Base-by-base conservation (phyloP, 2,888 invertebrate species). In the Lithosia quadra region DNA sequence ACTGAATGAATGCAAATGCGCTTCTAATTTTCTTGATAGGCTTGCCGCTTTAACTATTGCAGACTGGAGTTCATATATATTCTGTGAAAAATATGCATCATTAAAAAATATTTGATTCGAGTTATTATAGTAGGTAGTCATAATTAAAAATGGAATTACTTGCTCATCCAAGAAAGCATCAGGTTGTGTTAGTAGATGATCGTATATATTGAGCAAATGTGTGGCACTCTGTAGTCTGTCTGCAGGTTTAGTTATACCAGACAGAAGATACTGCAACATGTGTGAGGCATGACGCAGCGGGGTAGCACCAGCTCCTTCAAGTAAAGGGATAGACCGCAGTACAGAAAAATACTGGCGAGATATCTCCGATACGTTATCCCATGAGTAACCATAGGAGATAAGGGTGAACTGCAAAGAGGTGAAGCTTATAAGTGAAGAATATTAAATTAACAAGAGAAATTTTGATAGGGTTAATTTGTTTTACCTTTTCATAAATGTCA, bases 141-240 rank as follows among this genome's bases (percentile, higher is more conserved):
- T 21, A 5, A 55, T 10, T 55, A 22, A 5, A n/a, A 10, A 22
- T n/a, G 18, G 1, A 58, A 22, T 39, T 57, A 98, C 98, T 96
- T 97, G 96, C 90, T 97, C 96, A 91, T 96, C 97, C 72, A 97
- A 95, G 78, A 98, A 95, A 13, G 97, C 96, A 81, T 96, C 95
- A 43, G 96, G 95, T 79, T 94, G 90, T 71, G 88, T 91, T 60
- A 95, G 74, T 56, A 95, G 78, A 9, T 86, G 88, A 53, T 94
- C 92, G 65, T 87, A 94, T 55, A 94, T 96, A 81, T 95, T 96
- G 77, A 97, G 91, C 63, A 98, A 95, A 78, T 96, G 95, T 86
- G 97, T 96, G 56, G 96, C 94, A 76, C 97, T 96, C 70, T 95
- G 96, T 53, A 90, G 63, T 39, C 88, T 85, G 71, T 95, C 94